Evolutionary conservation across 2,888 invertebrate genomes (phyloP), one percentile per base, ranked within the genome.

Genomic region (Amaurobius ferox): DNA sequence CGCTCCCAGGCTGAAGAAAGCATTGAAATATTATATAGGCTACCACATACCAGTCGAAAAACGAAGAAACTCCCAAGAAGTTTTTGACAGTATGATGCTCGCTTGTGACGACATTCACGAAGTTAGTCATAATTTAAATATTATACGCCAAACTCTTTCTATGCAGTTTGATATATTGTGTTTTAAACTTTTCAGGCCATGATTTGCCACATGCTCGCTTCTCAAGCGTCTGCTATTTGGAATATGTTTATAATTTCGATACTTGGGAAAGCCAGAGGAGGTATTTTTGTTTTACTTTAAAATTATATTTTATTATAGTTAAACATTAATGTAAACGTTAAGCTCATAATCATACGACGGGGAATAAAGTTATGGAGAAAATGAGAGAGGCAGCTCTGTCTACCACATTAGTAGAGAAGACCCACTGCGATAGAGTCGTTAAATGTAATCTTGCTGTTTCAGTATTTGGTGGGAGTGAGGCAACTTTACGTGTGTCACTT

Each of bases 171-270:
- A 44, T 13, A 7, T 13, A 23, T 13, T 29, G 13, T 13, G 9
- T 40, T 28, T 70, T 19, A 19, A 29, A 39, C 19, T n/a, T 68
- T 68, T 28, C 23, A 80, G 80, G 23, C 16, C n/a, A n/a, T 55
- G 5, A n/a, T 16, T 0, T 7, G 55, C 28, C 80, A 73, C 23
- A 55, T 67, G 40, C 1, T 32, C 2, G n/a, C 55, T 19, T 40
- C 81, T 39, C 30, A 62, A 7, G 62, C 26, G 1, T 81, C 81
- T 32, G 62, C 74, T 2, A 39, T 74, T 7, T 81, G 74, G 70
- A 81, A 81, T 32, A 44, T 81, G 73, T 40, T 30, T 1, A 7
- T 81, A 35, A 48, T 81, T 35, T 16, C 23, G 16, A 28, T 81
- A 26, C 39, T 81, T 0, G 16, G 28, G 1, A 9, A 68, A 1